These are phyloP conservation scores for Xylophagus ater DNA, from an alignment of 2,888 invertebrate genomes.

Conservation along the genomic window DNA sequence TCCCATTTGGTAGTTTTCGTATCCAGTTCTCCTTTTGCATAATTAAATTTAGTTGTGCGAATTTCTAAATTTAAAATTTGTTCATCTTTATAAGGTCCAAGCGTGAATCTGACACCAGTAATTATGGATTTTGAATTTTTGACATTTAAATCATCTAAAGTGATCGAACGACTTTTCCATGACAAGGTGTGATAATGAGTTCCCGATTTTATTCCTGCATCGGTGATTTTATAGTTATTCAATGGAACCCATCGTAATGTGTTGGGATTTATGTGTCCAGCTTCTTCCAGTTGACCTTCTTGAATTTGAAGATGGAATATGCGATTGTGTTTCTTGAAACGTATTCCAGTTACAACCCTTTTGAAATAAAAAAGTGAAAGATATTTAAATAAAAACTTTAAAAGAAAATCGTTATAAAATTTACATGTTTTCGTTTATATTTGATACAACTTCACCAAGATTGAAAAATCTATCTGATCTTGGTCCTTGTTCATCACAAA, in stretches of 20 bases:
- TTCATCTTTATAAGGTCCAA: no score
- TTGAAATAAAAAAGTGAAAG: conserved; percentile 6
- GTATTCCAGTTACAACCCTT: conserved; percentile 73
- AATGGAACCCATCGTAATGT: conserved; percentile 58
- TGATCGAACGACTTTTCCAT: conserved; percentile 65
- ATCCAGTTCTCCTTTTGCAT: conserved; percentile 56
- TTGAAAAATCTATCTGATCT: conserved; percentile 81
- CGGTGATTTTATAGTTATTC: conserved; percentile 47
- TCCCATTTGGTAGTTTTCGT: conserved; percentile 55
- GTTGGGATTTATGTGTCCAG: conserved; percentile 50
- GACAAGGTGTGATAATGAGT: conserved; percentile 65
- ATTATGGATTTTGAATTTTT: conserved; percentile 50
- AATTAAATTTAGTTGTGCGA: conserved; percentile 65
- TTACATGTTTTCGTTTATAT: conserved; percentile 53
- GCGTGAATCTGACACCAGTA: conserved; percentile 65
- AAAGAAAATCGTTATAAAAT: no score
- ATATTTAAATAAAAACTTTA: no score
- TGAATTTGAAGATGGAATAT: conserved; percentile 77
- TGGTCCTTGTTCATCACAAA: conserved; percentile 64
- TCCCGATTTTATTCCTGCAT: conserved; percentile 47
- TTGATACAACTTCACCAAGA: conserved; percentile 50
- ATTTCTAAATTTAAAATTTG: conserved; percentile 78
- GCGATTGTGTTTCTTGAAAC: conserved; percentile 61
- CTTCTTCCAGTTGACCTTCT: conserved; percentile 55
- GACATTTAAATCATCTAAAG: conserved; percentile 66